Base-by-base conservation (phyloP, 2,113 vertebrate species). In the Ibidorhyncha struthersii region DNA sequence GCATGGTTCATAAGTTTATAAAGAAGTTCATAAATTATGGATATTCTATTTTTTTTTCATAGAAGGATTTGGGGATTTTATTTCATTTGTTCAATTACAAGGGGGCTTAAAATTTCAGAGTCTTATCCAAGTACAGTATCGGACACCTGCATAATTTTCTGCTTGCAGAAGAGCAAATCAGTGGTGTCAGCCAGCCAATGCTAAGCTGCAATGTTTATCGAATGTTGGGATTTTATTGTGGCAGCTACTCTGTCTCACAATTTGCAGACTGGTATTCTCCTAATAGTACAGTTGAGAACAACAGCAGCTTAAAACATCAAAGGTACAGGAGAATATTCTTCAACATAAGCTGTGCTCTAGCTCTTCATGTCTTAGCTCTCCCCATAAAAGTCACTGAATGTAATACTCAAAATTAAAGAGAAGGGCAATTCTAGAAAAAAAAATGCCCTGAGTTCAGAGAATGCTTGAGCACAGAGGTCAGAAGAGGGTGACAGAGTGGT, bases 31-130 rank as follows among this genome's bases (percentile, higher is more conserved):
- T 74, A 71, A 74, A 84, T 92, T 78, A 67, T 67, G n/a, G 41
- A 47, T 89, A 67, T 65, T 47, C 19, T 67, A 4, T 50, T 72
- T 96, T 96, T 96, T 96, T 93, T 92, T 74, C n/a, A 43, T 47
- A 43, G 45, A 63, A 56, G 16, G 27, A 74, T 78, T 90, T 92
- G 2, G 18, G 18, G 10, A 70, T 83, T 86, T 88, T 30, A 86
- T 78, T 88, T 88, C 3, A 20, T 88, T 82, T 93, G 16, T 81
- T 90, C n/a, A 78, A 67, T 92, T 89, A 59, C 14, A 86, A 83
- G 11, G 10, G 26, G 14, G 3, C 8, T 74, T 45, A 72, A 55
- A 86, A 63, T 6, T 83, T 84, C 59, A 63, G 34, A 58, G 29
- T 47, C 45, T 61, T 50, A 41, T 70, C 32, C 45, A 83, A 86